A percentile compares a stretch with the other conserved stretches of the same genome.
These are phyloP conservation scores for Chaetodon trifascialis DNA, from an alignment of 2,113 vertebrate genomes.

Conservation along the genomic window DNA sequence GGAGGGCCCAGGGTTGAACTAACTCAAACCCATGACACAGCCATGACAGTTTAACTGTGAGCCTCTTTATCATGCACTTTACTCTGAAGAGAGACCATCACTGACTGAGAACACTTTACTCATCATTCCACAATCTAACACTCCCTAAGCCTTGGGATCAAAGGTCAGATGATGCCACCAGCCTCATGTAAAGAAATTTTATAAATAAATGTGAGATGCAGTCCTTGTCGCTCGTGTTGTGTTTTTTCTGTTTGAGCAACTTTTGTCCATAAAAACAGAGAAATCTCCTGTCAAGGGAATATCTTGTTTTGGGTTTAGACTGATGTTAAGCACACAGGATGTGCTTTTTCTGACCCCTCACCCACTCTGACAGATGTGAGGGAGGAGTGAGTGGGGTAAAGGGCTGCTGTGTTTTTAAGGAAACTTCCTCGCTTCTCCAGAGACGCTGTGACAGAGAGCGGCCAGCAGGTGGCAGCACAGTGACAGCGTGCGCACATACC, in stretches of 20 bases:
- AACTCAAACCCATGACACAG: neutral
- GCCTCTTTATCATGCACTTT: conserved; percentile 59
- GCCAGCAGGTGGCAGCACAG: conserved; percentile 75
- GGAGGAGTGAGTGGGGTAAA: conserved; percentile 64
- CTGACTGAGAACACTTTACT: conserved; percentile 14
- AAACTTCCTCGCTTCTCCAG: neutral
- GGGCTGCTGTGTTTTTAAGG: conserved; percentile 37
- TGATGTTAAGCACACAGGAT: conserved; percentile 23
- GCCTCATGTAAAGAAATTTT: conserved; percentile 41
- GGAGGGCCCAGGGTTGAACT: neutral
- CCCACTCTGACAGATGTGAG: conserved; percentile 41
- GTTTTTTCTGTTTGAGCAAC: conserved; percentile 37
- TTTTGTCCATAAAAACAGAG: neutral
- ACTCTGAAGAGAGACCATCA: conserved; percentile 30
- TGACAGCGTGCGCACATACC: neutral
- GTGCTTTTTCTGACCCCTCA: conserved; percentile 51
- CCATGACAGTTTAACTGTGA: conserved; percentile 7
- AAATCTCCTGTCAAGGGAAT: conserved; percentile 19
- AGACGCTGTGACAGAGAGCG: neutral
- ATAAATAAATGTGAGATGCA: conserved; percentile 68
- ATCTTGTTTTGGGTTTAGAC: conserved; percentile 28
- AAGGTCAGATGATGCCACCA: conserved; percentile 8
- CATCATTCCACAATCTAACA: neutral
- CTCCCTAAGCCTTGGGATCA: conserved; percentile 5
- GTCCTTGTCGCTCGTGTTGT: neutral